These are phyloP conservation scores for Incurvaria masculella DNA, from an alignment of 2,888 invertebrate species.

Conservation along the genomic window DNA sequence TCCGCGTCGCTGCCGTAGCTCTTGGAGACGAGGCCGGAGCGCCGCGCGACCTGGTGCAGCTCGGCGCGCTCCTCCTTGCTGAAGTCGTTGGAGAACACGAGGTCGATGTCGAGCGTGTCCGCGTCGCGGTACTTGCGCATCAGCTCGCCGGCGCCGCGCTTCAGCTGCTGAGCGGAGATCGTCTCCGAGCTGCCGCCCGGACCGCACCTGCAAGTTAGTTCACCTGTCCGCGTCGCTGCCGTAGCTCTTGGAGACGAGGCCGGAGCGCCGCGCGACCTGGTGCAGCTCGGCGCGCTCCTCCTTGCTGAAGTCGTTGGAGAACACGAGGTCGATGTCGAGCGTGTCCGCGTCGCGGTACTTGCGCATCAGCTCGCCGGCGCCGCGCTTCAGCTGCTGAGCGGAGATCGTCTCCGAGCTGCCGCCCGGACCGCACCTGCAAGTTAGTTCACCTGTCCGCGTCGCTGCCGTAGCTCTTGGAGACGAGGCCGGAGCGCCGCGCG, in stretches of 20 bases:
- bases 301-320: slow-evolving; percentile 58
- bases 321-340: slow-evolving; percentile 57
- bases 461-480: slow-evolving; percentile 49
- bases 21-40: slow-evolving; percentile 40
- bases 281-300: slow-evolving; percentile 63
- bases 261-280: slow-evolving; percentile 40
- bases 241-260: slow-evolving; percentile 49
- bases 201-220: too few relatives aligned
- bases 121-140: slow-evolving; percentile 34
- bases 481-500: slow-evolving; percentile 40
- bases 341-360: slow-evolving; percentile 32
- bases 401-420: slow-evolving; percentile 15
- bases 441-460: slow-evolving; percentile 34
- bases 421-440: too few relatives aligned
- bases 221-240: slow-evolving; percentile 41
- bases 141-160: slow-evolving; percentile 25
- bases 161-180: slow-evolving; percentile 23
- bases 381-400: slow-evolving; percentile 23
- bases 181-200: slow-evolving; percentile 19
- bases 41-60: slow-evolving; percentile 54
- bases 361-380: slow-evolving; percentile 29
- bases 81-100: slow-evolving; percentile 59
- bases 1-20: slow-evolving; percentile 49
- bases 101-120: slow-evolving; percentile 51
- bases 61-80: slow-evolving; percentile 60